Conservation (phyloP, 2,888 invertebrate genomes). For the Willowsia nigromaculata region DNA sequence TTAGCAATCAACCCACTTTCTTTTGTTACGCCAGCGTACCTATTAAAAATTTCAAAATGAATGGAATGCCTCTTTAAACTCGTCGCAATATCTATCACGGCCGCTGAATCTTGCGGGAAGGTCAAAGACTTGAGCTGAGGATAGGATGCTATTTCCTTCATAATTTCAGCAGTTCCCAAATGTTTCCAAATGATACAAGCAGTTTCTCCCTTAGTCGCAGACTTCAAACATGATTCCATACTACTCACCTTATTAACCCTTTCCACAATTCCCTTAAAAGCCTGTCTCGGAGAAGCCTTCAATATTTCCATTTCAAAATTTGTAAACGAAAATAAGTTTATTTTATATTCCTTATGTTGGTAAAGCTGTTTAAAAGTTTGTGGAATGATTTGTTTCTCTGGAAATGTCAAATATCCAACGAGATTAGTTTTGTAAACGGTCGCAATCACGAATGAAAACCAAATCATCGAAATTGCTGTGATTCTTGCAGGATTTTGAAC, state of each 20-base stretch:
- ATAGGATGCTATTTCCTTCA: not conserved
- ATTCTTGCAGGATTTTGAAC: not conserved
- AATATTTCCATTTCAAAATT: not conserved
- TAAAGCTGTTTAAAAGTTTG: not conserved
- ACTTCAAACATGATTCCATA: not conserved
- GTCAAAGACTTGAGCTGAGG: not conserved
- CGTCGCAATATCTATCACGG: not conserved
- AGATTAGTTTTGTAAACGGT: conserved; percentile 29
- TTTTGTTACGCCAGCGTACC: not conserved
- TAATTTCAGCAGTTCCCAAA: not conserved
- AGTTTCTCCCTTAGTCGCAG: not conserved
- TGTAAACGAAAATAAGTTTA: not conserved
- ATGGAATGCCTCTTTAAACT: not conserved
- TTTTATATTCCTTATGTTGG: not conserved
- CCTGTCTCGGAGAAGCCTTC: conserved; percentile 20
- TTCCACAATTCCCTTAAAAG: not conserved
- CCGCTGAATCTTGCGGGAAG: not conserved
- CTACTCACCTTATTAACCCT: not conserved
- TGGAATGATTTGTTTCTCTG: conserved; percentile 18
- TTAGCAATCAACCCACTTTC: not conserved
- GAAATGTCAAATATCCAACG: conserved; percentile 48
- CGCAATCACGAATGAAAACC: conserved; percentile 7
- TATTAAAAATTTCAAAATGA: not conserved
- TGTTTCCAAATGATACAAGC: conserved; percentile 27
- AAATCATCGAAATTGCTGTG: not conserved